These are phyloP conservation scores for Cardinalis cardinalis DNA, from an alignment of 2,113 vertebrate genomes.

Conservation along the genomic window DNA sequence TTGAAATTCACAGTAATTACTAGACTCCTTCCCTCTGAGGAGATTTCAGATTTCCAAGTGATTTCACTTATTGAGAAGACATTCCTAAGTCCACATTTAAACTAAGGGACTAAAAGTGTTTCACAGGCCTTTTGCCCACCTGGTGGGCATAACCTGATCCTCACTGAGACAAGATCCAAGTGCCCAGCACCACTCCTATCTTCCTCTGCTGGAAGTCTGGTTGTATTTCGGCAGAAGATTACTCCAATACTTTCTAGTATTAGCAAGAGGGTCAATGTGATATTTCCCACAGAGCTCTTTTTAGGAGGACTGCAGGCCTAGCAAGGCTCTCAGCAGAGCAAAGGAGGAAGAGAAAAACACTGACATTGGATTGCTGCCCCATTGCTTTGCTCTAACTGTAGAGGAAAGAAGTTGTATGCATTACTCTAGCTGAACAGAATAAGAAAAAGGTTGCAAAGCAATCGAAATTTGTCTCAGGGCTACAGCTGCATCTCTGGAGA, in stretches of 20 bases:
- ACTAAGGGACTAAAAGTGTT: background rate
- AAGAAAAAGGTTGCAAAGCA: background rate
- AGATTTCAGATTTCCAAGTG: background rate
- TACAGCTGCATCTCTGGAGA: background rate
- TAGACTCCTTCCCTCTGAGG: background rate
- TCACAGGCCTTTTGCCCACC: background rate
- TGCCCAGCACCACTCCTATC: accelerated
- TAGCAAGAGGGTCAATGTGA: background rate
- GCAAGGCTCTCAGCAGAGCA: background rate
- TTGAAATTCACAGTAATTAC: background rate
- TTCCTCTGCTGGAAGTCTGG: background rate
- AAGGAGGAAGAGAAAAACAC: background rate
- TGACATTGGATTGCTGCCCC: background rate
- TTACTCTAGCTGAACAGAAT: background rate
- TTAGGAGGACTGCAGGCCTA: background rate
- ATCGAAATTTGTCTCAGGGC: background rate
- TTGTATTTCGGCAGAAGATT: background rate
- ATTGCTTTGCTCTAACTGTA: background rate
- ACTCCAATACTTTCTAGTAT: background rate
- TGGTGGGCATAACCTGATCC: background rate
- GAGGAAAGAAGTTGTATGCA: background rate
- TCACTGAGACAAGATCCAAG: background rate
- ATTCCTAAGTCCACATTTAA: background rate
- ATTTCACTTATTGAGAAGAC: background rate
- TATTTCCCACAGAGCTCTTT: background rate